These are phyloP conservation scores for Champsocephalus gunnari DNA, from an alignment of 2,797 vertebrate genomes.

Conservation along the genomic window DNA sequence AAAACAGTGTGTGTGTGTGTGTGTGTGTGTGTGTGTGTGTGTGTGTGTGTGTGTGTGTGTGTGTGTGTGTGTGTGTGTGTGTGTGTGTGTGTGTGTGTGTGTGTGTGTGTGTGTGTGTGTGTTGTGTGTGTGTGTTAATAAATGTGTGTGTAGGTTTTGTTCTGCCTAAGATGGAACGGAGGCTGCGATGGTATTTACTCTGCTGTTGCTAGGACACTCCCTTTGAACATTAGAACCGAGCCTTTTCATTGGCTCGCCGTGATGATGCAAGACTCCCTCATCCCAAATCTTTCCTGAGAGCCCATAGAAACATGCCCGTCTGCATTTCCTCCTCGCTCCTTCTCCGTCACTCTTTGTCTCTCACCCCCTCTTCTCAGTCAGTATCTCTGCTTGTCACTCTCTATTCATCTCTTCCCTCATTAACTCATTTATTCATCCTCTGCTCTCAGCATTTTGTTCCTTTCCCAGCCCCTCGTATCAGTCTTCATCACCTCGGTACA, in stretches of 20 bases:
- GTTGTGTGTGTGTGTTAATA: slow-evolving; percentile 48
- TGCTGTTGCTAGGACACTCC: slow-evolving; percentile 91
- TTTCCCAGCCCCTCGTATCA: slow-evolving; percentile 11
- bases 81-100: slow-evolving; percentile 18
- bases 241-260: slow-evolving; percentile 80
- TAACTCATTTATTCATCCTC: slow-evolving; percentile 38
- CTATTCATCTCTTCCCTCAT: slow-evolving; percentile 32
- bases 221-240: slow-evolving; percentile 85
- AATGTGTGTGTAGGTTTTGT: slow-evolving; percentile 33
- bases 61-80: slow-evolving; percentile 8
- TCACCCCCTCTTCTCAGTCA: slow-evolving; percentile 6
- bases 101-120: neutral
- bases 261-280: slow-evolving; percentile 90
- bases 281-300: slow-evolving; percentile 84
- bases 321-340: slow-evolving; percentile 69
- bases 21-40: slow-evolving; percentile 25
- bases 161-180: slow-evolving; percentile 65
- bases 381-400: neutral
- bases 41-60: slow-evolving; percentile 29
- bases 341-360: slow-evolving; percentile 69
- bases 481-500: slow-evolving; percentile 25
- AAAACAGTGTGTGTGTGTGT: neutral
- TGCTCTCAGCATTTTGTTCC: slow-evolving; percentile 24
- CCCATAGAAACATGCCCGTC: slow-evolving; percentile 87
- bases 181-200: slow-evolving; percentile 84